Evolutionary conservation across 2,113 vertebrate species (phyloP), one percentile per base, ranked within the genome.

Genomic region (Kryptolebias marmoratus): DNA sequence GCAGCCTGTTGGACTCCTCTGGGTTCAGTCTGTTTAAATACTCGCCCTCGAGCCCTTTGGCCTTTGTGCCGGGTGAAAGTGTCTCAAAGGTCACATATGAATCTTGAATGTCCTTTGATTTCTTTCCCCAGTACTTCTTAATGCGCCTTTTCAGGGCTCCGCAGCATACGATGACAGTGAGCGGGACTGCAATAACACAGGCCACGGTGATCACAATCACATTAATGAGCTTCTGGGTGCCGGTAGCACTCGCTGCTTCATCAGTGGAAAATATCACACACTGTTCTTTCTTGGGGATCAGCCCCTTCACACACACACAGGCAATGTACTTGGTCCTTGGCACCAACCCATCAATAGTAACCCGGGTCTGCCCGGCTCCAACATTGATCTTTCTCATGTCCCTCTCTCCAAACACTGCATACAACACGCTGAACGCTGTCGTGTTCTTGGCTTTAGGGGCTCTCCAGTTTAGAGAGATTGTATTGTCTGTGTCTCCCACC

Each of bases 191-290:
- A 1, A 98, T 97, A 86, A 97, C 88, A 8, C 95, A 95, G 1
- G 98, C 98, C 79, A 99, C 97, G 0, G 95, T 97, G 91, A 98
- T 95, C 61, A 97, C 98, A 44, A 99, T 97, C 36, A 95, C 94
- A 0, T 99, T 99, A 82, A 99, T 99, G 65, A 99, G 96, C 84
- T 90, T 95, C 86, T 99, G 98, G 2, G 96, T 98, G 62, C 95
- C 95, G 56, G 94, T 96, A 0, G 98, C 96, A 0, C 93, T 96
- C 47, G 91, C 96, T 27, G 95, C 96, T 87, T 96, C 95, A 0
- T 98, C 95, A 0, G 98, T 98, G 75, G 97, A 99, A 90, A 99
- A 99, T 80, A 99, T 96, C 71, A 97, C 93, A 49, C 98, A 99
- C 72, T 99, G 96, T 77, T 99, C 96, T 79, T 96, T 97, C 77